These are phyloP conservation scores for Atrina japonica DNA, from an alignment of 2,888 invertebrate species.

Conservation along the genomic window DNA sequence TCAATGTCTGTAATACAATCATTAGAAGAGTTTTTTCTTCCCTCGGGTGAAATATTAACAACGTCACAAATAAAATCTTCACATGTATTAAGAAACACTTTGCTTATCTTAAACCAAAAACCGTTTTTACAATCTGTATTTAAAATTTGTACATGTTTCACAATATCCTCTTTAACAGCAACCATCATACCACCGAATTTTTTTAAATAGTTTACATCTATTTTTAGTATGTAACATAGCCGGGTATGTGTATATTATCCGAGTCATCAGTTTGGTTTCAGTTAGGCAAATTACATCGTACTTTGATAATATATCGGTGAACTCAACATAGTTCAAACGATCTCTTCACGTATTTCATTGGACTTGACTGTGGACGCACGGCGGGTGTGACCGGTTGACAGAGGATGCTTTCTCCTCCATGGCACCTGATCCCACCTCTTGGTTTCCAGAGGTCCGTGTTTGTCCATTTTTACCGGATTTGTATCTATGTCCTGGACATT, in stretches of 20 bases:
- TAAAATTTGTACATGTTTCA: slow-evolving; percentile 3
- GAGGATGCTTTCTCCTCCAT: too few relatives aligned
- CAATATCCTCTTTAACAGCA: slow-evolving; percentile 1
- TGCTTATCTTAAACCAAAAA: neutral
- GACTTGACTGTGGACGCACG: too few relatives aligned
- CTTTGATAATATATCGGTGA: neutral
- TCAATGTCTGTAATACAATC: slow-evolving; percentile 6
- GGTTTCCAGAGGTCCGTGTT: too few relatives aligned
- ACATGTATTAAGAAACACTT: neutral
- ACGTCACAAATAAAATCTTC: neutral
- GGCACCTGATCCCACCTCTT: too few relatives aligned
- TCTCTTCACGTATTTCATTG: too few relatives aligned
- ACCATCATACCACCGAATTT: neutral
- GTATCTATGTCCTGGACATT: too few relatives aligned
- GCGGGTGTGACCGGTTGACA: too few relatives aligned
- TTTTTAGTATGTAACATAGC: slow-evolving; percentile 6
- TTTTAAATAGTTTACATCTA: neutral
- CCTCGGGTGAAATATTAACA: neutral
- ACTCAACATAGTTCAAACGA: too few relatives aligned
- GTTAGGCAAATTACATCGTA: slow-evolving; percentile 2
- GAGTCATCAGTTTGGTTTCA: neutral
- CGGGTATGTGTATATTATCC: too few relatives aligned
- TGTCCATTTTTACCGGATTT: too few relatives aligned
- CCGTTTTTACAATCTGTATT: neutral
- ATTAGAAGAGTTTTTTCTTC: too few relatives aligned